phyloP scores from a whole-genome alignment of 2,113 vertebrate species.

The Charadrius vociferus region DNA sequence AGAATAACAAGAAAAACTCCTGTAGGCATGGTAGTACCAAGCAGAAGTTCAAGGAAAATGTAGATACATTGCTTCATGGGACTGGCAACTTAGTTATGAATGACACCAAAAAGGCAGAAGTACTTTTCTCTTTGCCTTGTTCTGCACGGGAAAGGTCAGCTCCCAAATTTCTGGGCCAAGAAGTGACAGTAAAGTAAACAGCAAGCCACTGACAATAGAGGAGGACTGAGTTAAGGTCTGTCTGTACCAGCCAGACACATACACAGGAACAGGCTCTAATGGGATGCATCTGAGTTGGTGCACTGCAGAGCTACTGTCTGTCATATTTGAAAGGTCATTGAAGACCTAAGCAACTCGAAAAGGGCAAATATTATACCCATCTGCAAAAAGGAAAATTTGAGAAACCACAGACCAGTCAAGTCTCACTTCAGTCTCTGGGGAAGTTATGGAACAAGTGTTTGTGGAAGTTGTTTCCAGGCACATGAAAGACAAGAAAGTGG shows the following conservation, averaged over 20 bases:
- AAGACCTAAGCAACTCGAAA: neutral
- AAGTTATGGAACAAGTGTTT: neutral
- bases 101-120: neutral
- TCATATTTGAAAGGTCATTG: neutral
- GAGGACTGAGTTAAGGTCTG: neutral
- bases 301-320: neutral
- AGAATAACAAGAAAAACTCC: neutral
- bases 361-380: neutral
- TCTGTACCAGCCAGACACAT: neutral
- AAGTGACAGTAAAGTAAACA: neutral
- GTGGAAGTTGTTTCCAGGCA: neutral
- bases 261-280: neutral
- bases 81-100: neutral
- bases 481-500: neutral
- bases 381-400: neutral
- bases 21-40: neutral
- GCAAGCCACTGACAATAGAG: neutral
- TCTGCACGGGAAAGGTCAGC: neutral
- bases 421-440: neutral
- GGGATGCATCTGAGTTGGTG: neutral
- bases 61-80: rapidly evolving
- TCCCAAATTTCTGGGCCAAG: neutral
- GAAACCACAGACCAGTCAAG: neutral
- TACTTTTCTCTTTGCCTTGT: neutral
- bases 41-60: neutral